phyloP scores from a whole-genome alignment of 2,888 invertebrate species.

The Watsonalla binaria region DNA sequence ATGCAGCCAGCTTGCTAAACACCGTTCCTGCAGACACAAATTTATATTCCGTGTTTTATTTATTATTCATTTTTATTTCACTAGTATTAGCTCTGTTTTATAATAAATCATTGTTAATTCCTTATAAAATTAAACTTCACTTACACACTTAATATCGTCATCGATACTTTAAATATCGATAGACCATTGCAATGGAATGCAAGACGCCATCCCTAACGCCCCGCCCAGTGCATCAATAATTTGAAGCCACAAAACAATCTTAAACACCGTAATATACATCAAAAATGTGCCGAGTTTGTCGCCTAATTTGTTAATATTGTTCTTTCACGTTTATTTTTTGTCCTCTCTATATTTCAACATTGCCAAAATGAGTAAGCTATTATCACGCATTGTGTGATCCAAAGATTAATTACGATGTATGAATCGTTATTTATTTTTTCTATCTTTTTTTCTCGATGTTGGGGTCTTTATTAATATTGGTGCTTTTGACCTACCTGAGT shows the following conservation, averaged over 20 bases:
- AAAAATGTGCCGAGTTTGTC: slow-evolving; percentile 69
- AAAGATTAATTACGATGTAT: slow-evolving; percentile 65
- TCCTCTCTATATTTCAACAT: slow-evolving; percentile 34
- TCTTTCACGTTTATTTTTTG: slow-evolving; percentile 33
- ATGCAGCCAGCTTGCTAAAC: too few species aligned
- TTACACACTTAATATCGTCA: too few species aligned
- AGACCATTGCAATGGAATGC: background rate
- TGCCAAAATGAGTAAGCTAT: slow-evolving; percentile 70
- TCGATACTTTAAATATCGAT: slow-evolving; percentile 1
- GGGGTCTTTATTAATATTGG: slow-evolving; percentile 59
- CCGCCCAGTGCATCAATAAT: slow-evolving; percentile 43
- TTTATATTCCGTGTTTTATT: too few species aligned
- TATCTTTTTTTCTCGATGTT: slow-evolving; percentile 45
- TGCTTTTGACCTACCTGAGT: slow-evolving; percentile 40
- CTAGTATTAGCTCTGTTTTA: too few species aligned
- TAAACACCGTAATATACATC: slow-evolving; percentile 56
- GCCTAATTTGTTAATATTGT: slow-evolving; percentile 73
- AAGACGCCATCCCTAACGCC: slow-evolving; percentile 38
- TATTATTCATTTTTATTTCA: too few species aligned
- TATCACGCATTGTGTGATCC: slow-evolving; percentile 54
- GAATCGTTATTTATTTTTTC: slow-evolving; percentile 43
- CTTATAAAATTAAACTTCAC: too few species aligned
- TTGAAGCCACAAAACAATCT: slow-evolving; percentile 48
- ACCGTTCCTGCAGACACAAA: too few species aligned
- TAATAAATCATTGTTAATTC: too few species aligned